Evolutionary conservation across 2,888 invertebrate species (phyloP).

Genomic region (Perizoma affinitatum): DNA sequence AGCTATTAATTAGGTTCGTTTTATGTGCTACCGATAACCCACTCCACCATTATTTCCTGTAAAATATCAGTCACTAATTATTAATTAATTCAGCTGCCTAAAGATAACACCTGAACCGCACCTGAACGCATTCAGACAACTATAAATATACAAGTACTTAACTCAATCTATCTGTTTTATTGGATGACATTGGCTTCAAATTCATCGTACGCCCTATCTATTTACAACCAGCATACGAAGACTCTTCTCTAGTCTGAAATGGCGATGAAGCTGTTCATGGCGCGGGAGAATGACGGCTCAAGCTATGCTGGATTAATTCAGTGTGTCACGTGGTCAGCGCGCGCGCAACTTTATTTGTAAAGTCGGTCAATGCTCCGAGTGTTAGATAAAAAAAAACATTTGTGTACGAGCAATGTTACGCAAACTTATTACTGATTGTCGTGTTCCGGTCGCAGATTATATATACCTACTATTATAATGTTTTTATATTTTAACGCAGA

Average conservation of each 20-base stretch:
- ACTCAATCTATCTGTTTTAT: slow-evolving; percentile 51
- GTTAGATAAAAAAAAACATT: slow-evolving; percentile 80
- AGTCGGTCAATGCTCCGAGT: slow-evolving; percentile 82
- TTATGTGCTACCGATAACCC: background rate
- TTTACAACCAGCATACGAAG: slow-evolving; percentile 46
- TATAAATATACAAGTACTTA: slow-evolving; percentile 32
- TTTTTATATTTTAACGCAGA: slow-evolving; percentile 11
- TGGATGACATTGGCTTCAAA: slow-evolving; percentile 77
- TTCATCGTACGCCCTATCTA: slow-evolving; percentile 61
- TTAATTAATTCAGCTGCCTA: background rate
- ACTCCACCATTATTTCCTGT: slow-evolving; percentile 9
- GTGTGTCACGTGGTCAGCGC: slow-evolving; percentile 80
- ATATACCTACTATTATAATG: slow-evolving; percentile 44
- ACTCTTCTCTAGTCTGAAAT: slow-evolving; percentile 27
- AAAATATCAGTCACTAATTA: slow-evolving; percentile 16
- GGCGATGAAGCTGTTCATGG: background rate
- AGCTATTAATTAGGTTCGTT: too few relatives aligned
- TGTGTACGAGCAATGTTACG: slow-evolving; percentile 78
- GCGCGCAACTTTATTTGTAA: slow-evolving; percentile 79
- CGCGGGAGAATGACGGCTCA: slow-evolving; percentile 36
- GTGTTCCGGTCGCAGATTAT: slow-evolving; percentile 59
- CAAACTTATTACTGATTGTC: slow-evolving; percentile 63
- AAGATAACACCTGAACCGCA: background rate
- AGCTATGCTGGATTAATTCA: slow-evolving; percentile 53
- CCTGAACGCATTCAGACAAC: background rate